Evolutionary conservation across 2,113 vertebrate species (phyloP).

Genomic region (Alectura lathami): DNA sequence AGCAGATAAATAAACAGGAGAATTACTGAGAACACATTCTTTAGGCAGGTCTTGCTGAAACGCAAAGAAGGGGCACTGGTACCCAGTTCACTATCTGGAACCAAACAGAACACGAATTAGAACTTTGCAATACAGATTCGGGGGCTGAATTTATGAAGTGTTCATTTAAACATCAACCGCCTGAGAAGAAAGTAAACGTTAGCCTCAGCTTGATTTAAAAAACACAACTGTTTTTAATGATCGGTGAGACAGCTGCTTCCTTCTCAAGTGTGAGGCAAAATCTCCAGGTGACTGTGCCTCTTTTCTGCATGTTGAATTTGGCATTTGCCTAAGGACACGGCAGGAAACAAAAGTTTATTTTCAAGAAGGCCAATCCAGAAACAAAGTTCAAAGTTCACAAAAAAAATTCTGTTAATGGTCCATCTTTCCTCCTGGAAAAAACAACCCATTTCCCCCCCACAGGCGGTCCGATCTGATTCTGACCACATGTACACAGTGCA

Average conservation of each 20-base stretch:
- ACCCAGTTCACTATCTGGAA: slow-evolving; percentile 76
- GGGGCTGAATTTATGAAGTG: neutral
- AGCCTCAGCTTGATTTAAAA: neutral
- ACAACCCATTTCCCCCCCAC: neutral
- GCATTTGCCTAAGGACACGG: neutral
- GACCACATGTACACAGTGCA: neutral
- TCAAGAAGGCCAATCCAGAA: neutral
- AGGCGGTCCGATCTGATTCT: neutral
- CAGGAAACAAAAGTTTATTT: neutral
- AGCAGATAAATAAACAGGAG: slow-evolving; percentile 94
- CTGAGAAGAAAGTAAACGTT: neutral
- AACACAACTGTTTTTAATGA: neutral
- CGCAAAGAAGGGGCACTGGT: slow-evolving; percentile 69
- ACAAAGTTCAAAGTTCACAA: neutral
- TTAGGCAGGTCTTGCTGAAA: slow-evolving; percentile 91
- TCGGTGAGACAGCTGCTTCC: neutral
- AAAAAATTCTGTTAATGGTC: neutral
- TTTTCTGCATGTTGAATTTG: neutral
- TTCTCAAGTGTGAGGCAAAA: neutral
- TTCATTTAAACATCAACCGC: neutral
- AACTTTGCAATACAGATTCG: neutral
- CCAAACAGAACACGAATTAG: slow-evolving; percentile 28
- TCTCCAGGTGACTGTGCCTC: neutral
- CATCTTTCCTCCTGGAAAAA: neutral
- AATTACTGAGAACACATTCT: slow-evolving; percentile 90